Conservation (phyloP, 92 coral and sea anemone genomes). For the Porites evermanni region DNA sequence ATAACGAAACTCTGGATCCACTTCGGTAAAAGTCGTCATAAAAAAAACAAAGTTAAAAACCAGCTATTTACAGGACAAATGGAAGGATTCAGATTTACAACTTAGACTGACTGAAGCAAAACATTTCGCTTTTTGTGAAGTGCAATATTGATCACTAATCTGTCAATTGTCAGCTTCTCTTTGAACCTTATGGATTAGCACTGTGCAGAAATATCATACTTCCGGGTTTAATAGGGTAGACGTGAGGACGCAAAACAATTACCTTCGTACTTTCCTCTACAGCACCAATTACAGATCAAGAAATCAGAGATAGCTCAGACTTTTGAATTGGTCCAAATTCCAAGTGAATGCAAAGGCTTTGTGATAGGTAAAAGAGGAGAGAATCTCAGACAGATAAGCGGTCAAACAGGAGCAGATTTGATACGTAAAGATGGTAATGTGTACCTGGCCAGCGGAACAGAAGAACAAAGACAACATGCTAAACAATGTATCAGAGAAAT, state of each 20-base stretch:
- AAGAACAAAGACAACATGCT: slow-evolving; percentile 9
- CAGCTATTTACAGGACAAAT: too few relatives aligned
- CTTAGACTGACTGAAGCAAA: too few relatives aligned
- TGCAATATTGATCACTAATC: not conserved
- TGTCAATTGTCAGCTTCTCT: too few relatives aligned
- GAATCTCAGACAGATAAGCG: slow-evolving; percentile 12
- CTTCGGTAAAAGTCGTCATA: too few relatives aligned
- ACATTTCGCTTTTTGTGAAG: not conserved
- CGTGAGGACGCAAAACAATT: not conserved
- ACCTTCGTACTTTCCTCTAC: not conserved
- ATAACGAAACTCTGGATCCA: too few relatives aligned
- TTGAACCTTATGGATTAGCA: not conserved
- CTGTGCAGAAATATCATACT: not conserved
- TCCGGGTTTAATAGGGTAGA: not conserved
- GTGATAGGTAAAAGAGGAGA: slow-evolving; percentile 26
- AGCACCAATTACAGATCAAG: not conserved
- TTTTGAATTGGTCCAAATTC: slow-evolving; percentile 14
- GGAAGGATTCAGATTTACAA: too few relatives aligned
- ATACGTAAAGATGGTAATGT: not conserved
- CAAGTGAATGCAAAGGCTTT: slow-evolving; percentile 26
- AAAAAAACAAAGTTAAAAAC: too few relatives aligned
- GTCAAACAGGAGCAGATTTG: slow-evolving; percentile 36
- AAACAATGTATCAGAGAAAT: not conserved
- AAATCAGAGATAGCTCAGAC: not conserved
- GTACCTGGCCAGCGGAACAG: slow-evolving; percentile 8